Conservation (phyloP, 2,113 vertebrate species). For the Rhegmatorhina hoffmannsi region DNA sequence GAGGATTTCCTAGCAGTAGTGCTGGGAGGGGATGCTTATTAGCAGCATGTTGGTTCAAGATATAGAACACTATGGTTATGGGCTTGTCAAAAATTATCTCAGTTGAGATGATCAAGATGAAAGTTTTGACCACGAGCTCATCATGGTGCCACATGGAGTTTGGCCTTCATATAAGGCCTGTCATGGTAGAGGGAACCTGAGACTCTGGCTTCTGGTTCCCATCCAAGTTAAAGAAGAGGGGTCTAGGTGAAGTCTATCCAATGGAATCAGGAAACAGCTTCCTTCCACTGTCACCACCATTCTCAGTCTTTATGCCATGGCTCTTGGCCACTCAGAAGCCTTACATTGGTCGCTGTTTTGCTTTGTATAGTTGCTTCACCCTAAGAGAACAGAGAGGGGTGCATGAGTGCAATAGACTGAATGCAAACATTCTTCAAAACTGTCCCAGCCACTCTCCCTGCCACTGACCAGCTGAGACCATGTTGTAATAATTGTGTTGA, state of each 20-base stretch:
- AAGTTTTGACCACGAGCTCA: not conserved
- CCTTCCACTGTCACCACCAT: not conserved
- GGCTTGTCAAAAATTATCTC: not conserved
- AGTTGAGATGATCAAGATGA: not conserved
- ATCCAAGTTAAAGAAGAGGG: not conserved
- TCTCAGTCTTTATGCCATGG: not conserved
- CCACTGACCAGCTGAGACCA: not conserved
- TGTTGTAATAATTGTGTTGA: not conserved
- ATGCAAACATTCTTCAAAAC: not conserved
- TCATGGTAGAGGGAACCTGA: not conserved
- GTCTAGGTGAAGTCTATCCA: not conserved
- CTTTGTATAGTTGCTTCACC: not conserved
- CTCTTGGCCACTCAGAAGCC: not conserved
- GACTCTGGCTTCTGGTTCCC: not conserved
- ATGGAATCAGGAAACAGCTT: not conserved
- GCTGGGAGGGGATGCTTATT: not conserved
- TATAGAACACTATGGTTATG: not conserved
- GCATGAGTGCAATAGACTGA: not conserved
- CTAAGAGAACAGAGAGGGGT: not conserved
- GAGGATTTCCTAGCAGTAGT: not conserved
- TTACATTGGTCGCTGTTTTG: not conserved
- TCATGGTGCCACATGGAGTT: not conserved
- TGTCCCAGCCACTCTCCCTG: not conserved
- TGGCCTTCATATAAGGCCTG: not conserved
- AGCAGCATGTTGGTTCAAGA: not conserved